Conservation (phyloP, 2,797 vertebrate species). For the Peromyscus attwateri region DNA sequence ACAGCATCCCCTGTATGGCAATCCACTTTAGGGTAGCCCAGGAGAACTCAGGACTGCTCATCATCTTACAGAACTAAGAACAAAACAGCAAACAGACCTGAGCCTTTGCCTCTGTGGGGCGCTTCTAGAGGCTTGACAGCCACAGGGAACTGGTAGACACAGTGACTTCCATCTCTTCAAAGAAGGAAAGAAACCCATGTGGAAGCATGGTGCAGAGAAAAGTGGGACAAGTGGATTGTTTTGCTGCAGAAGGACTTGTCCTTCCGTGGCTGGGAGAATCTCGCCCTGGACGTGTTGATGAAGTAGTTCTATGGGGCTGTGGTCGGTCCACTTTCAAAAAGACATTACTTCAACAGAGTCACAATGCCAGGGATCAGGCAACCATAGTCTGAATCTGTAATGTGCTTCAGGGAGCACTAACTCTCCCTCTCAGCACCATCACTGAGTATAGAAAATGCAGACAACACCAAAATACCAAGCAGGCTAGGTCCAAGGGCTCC, state of each 20-base stretch:
- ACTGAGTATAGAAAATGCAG: constrained; percentile 91
- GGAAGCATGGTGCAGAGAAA: constrained; percentile 91
- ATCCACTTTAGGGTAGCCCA: neutral
- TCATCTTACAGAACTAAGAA: neutral
- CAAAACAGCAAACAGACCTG: neutral
- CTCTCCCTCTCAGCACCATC: constrained; percentile 90
- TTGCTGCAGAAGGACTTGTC: constrained; percentile 93
- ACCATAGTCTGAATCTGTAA: constrained; percentile 89
- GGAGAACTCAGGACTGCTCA: neutral
- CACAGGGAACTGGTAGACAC: constrained; percentile 91
- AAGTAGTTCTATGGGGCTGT: constrained; percentile 97
- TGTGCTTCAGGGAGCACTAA: constrained; percentile 88
- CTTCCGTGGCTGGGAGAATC: constrained; percentile 96
- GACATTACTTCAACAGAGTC: constrained; percentile 84
- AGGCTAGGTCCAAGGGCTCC: constrained; percentile 69
- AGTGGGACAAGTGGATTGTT: constrained; percentile 91
- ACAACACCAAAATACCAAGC: constrained; percentile 88
- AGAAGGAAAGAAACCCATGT: constrained; percentile 91
- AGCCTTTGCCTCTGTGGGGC: constrained; percentile 84
- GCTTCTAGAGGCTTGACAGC: constrained; percentile 91
- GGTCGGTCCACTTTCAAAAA: constrained; percentile 94
- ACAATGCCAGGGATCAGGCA: constrained; percentile 88
- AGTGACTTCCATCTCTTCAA: constrained; percentile 92
- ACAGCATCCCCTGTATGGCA: neutral
- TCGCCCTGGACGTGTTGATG: constrained; percentile 96